Evolutionary conservation across 2,797 vertebrate genomes (phyloP).

Genomic region (Rhinichthys osculus): DNA sequence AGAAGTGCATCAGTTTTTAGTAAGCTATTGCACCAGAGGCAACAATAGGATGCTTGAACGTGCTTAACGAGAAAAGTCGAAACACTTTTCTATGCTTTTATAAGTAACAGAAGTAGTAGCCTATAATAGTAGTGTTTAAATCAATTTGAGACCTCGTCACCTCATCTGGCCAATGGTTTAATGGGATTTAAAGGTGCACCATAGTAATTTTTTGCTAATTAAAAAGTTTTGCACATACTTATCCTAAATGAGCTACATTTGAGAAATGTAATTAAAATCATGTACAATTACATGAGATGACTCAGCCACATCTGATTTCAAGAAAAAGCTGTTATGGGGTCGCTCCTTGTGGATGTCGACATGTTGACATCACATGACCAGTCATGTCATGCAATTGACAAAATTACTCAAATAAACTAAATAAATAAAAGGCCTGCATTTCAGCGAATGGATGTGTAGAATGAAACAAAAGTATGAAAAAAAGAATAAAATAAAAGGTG

Average conservation of each 20-base stretch:
- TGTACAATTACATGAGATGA: not conserved
- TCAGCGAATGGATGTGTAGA: not conserved
- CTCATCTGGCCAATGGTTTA: not conserved
- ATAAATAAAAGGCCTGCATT: not conserved
- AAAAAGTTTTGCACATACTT: not conserved
- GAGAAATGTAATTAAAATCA: not conserved
- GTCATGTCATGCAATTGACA: not conserved
- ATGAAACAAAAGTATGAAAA: not conserved
- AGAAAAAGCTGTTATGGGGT: not conserved
- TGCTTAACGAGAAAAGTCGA: not conserved
- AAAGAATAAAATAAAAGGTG: not conserved
- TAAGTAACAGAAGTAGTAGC: constrained; percentile 6
- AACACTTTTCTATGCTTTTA: not conserved
- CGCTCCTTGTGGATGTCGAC: accelerated
- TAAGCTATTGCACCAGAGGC: constrained; percentile 1
- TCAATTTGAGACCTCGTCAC: not conserved
- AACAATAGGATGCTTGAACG: not conserved
- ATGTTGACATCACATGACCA: not conserved
- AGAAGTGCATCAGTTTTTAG: constrained; percentile 15
- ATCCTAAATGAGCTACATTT: not conserved
- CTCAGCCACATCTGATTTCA: not conserved
- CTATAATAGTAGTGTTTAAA: not conserved
- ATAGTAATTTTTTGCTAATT: not conserved
- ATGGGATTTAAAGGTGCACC: not conserved
- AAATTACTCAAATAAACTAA: not conserved